A percentile compares a stretch with the other conserved stretches of the same genome.
Evolutionary conservation across 2,797 vertebrate species (phyloP).

Genomic region (Chloroceryle inda): DNA sequence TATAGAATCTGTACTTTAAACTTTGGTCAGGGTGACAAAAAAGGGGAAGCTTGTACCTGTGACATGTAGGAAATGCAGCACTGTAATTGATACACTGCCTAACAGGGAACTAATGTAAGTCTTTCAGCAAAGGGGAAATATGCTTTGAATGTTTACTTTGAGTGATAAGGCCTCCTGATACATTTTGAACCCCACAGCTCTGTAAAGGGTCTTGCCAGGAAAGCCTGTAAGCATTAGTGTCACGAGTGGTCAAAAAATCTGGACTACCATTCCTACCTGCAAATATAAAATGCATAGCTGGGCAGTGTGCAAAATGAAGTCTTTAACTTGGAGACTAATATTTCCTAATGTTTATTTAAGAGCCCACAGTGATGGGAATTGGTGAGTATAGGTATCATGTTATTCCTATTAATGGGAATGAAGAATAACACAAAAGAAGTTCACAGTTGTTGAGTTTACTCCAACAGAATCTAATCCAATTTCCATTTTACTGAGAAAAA

Average conservation of each 20-base stretch:
- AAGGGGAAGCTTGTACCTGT: not conserved
- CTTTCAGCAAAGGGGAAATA: conserved; percentile 42
- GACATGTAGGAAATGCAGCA: not conserved
- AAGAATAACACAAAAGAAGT: conserved; percentile 46
- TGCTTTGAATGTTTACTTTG: conserved; percentile 7
- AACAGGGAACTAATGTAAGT: not conserved
- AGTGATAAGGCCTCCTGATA: conserved; percentile 37
- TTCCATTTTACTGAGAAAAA: conserved; percentile 61
- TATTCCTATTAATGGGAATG: conserved; percentile 49
- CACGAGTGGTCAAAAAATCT: not conserved
- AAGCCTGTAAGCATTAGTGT: not conserved
- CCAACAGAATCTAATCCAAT: conserved; percentile 60
- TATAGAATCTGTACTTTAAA: not conserved
- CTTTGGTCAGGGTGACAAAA: not conserved
- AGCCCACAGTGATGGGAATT: not conserved
- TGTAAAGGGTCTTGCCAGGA: not conserved
- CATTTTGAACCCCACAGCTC: not conserved
- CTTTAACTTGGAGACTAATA: not conserved
- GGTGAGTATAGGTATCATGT: conserved; percentile 10
- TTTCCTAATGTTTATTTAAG: conserved; percentile 61
- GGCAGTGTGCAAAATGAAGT: not conserved
- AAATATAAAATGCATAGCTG: not conserved
- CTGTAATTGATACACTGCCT: not conserved
- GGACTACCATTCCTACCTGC: not conserved
- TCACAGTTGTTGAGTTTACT: conserved; percentile 51